Conservation (phyloP, 1,140 invertebrate species). For the Campoletis sonorensis region DNA sequence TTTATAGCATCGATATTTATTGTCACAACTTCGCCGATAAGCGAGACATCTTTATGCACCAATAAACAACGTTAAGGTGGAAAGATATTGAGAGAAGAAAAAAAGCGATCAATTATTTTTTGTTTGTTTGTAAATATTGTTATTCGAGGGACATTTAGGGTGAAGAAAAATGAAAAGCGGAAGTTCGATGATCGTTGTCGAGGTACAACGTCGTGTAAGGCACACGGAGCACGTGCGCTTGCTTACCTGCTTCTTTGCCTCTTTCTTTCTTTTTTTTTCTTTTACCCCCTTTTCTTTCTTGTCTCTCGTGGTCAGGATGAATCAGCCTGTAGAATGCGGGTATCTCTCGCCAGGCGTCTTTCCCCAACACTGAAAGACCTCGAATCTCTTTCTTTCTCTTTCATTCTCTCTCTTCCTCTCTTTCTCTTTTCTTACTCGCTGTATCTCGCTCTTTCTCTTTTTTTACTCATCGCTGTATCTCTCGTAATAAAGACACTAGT, state of each 20-base stretch:
- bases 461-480: constrained; percentile 17
- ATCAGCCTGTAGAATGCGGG: constrained; percentile 65
- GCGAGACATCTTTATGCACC: too few relatives aligned
- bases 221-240: constrained; percentile 36
- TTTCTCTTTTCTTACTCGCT: too few relatives aligned
- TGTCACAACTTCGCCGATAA: too few relatives aligned
- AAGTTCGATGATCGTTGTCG: neutral
- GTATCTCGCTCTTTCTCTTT: neutral
- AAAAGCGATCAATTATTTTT: too few relatives aligned
- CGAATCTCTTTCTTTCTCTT: neutral
- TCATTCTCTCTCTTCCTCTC: constrained; percentile 1
- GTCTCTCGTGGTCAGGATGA: constrained; percentile 52
- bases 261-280: constrained; percentile 5
- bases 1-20: too few relatives aligned
- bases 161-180: neutral
- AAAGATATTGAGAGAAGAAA: too few relatives aligned
- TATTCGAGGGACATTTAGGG: neutral
- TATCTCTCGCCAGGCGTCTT: constrained; percentile 48
- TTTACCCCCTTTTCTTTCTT: constrained; percentile 16
- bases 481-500: constrained; percentile 69
- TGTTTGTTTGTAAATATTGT: too few relatives aligned
- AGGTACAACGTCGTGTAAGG: neutral
- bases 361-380: neutral
- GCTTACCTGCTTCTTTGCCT: constrained; percentile 31
- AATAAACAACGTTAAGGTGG: too few relatives aligned